Evolutionary conservation across 2,113 vertebrate species (phyloP).

Genomic region (Leuciscus idus): DNA sequence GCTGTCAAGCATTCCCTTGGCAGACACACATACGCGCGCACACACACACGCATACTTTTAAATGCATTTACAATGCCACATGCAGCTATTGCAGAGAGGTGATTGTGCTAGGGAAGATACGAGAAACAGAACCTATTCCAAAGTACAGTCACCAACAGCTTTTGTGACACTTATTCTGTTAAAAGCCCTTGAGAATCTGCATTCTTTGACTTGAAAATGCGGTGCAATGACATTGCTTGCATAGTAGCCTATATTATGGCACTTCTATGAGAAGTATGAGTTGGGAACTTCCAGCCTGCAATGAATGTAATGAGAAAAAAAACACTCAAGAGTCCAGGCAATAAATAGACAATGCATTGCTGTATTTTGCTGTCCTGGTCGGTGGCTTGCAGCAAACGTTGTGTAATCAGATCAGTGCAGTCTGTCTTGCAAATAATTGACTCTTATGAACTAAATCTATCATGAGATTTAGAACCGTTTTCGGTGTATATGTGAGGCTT

Average conservation of each 20-base stretch:
- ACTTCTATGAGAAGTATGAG: not conserved
- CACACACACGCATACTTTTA: not conserved
- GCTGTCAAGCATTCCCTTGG: conserved; percentile 44
- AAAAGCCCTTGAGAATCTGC: not conserved
- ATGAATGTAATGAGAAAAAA: not conserved
- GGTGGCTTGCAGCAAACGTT: not conserved
- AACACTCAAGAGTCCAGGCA: not conserved
- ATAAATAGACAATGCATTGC: not conserved
- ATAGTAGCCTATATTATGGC: not conserved
- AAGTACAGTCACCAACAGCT: no score
- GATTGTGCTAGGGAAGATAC: not conserved
- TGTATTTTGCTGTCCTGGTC: not conserved
- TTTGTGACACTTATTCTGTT: not conserved
- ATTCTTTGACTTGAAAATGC: not conserved
- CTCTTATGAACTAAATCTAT: conserved; percentile 6
- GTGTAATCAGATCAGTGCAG: no score
- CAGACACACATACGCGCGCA: not conserved
- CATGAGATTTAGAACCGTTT: not conserved
- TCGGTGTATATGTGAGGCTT: not conserved
- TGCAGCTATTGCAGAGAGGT: not conserved
- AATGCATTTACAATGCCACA: not conserved
- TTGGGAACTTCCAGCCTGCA: not conserved
- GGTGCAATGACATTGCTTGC: not conserved
- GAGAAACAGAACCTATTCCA: not conserved
- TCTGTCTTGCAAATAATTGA: conserved; percentile 11